These are phyloP conservation scores for Protodeltote pygarga DNA, from an alignment of 2,888 invertebrate species.

Conservation along the genomic window DNA sequence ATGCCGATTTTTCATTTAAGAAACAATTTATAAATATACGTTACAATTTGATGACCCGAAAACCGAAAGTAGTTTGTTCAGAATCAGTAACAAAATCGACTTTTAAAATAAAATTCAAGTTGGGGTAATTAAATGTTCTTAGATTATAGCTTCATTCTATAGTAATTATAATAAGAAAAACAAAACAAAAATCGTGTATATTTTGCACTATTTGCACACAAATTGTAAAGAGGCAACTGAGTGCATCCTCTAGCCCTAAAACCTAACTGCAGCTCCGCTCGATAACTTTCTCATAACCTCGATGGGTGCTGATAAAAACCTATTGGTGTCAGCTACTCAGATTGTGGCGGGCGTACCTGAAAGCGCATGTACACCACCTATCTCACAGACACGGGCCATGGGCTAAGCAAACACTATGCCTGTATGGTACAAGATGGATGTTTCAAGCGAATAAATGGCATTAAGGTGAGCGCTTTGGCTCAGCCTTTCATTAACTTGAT, in stretches of 20 bases:
- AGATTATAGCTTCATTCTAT: too few species aligned
- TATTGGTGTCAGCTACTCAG: conserved; percentile 83
- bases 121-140: too few species aligned
- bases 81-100: too few species aligned
- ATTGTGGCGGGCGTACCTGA: conserved; percentile 79
- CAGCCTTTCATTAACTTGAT: not conserved
- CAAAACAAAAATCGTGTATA: not conserved
- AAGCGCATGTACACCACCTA: conserved; percentile 85
- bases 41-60: too few species aligned
- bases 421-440: conserved; percentile 51
- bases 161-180: not conserved
- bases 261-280: conserved; percentile 54
- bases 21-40: too few species aligned
- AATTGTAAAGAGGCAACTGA: conserved; percentile 6
- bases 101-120: too few species aligned
- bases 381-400: conserved; percentile 79
- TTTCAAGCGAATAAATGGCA: conserved; percentile 20
- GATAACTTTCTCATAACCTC: conserved; percentile 82
- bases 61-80: too few species aligned
- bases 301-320: conserved; percentile 83
- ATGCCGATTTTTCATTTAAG: too few species aligned
- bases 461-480: too few species aligned
- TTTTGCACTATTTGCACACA: conserved; percentile 11
- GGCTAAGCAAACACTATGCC: conserved; percentile 78
- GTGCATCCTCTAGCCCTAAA: conserved; percentile 40